Conservation (phyloP, 2,888 invertebrate species). For the Cantharis nigra region DNA sequence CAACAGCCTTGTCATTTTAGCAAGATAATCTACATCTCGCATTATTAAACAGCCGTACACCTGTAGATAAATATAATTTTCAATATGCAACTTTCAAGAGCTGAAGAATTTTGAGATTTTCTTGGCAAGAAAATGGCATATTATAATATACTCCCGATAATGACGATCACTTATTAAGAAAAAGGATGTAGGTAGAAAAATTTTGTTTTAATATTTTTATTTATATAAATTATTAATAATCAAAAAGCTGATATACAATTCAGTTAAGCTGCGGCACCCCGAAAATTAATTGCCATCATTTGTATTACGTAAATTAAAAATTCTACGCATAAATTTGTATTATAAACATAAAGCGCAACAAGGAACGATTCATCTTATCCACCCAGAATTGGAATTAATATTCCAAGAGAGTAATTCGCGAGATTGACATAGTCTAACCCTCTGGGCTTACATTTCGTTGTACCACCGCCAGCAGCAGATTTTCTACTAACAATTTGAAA, state of each 20-base stretch:
- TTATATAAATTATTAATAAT: slow-evolving; percentile 1
- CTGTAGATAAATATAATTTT: slow-evolving; percentile 10
- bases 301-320: slow-evolving; percentile 24
- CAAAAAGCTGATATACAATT: slow-evolving; percentile 8
- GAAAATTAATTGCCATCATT: slow-evolving; percentile 21
- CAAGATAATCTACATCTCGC: slow-evolving; percentile 15
- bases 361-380: slow-evolving; percentile 22
- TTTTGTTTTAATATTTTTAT: not conserved
- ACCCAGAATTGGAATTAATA: slow-evolving; percentile 24
- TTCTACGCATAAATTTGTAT: slow-evolving; percentile 25
- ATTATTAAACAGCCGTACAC: slow-evolving; percentile 1
- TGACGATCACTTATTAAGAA: not conserved
- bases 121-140: too few relatives aligned
- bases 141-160: not conserved
- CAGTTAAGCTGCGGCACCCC: slow-evolving; percentile 13
- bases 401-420: slow-evolving; percentile 26
- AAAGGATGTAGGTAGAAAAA: not conserved
- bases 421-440: slow-evolving; percentile 31
- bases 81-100: not conserved
- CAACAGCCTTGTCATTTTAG: slow-evolving; percentile 12
- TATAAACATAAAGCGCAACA: slow-evolving; percentile 26
- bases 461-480: slow-evolving; percentile 7
- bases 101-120: not conserved
- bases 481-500: slow-evolving; percentile 13
- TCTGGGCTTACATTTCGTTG: slow-evolving; percentile 22